phyloP scores from a whole-genome alignment of 2,888 invertebrate genomes.

The Leucania comma region DNA sequence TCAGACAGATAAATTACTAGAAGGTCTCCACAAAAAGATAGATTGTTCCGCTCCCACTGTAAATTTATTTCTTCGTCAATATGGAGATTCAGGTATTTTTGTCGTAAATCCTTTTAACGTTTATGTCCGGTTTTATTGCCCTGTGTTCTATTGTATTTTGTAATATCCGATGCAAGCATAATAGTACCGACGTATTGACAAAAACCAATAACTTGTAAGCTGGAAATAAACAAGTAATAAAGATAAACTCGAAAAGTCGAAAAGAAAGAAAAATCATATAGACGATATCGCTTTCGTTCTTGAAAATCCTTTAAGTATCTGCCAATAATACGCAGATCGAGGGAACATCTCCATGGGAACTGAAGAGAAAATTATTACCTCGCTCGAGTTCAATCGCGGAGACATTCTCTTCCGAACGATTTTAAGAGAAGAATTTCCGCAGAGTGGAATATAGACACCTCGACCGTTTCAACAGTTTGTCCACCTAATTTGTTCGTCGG shows the following conservation, averaged over 20 bases:
- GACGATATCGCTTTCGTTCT: conserved; percentile 72
- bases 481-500: conserved; percentile 90
- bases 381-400: conserved; percentile 81
- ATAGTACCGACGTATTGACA: conserved; percentile 41
- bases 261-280: conserved; percentile 63
- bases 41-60: conserved; percentile 42
- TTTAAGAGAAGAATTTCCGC: conserved; percentile 86
- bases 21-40: conserved; percentile 58
- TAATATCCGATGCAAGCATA: conserved; percentile 21
- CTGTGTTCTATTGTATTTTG: conserved; percentile 21
- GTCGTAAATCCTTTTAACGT: conserved; percentile 27
- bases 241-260: conserved; percentile 46
- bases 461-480: conserved; percentile 89
- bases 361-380: conserved; percentile 86
- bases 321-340: conserved; percentile 82
- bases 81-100: conserved; percentile 15
- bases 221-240: conserved; percentile 50
- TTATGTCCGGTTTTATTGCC: conserved; percentile 10
- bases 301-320: conserved; percentile 78
- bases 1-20: conserved; percentile 63
- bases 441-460: conserved; percentile 88
- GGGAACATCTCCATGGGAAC: conserved; percentile 78
- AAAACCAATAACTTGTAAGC: conserved; percentile 44
- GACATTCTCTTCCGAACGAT: conserved; percentile 81
- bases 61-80: conserved; percentile 43